Percentiles rank a stretch among this genome's conserved stretches.
Conservation (phyloP, 2,797 vertebrate genomes). For the Serranus cabrilla region DNA sequence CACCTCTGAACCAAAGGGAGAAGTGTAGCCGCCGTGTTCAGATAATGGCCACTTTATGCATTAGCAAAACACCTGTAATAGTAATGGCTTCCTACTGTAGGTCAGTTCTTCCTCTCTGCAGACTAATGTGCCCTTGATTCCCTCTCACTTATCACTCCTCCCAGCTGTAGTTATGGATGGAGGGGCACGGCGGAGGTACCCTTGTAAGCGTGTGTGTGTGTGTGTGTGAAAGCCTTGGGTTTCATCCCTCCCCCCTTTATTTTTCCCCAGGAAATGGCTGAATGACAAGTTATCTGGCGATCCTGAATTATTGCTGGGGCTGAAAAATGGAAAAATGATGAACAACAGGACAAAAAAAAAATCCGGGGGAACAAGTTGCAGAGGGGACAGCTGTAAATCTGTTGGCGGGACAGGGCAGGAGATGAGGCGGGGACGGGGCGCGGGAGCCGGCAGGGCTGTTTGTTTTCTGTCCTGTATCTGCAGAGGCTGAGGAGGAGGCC, state of each 20-base stretch:
- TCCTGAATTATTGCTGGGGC: constrained; percentile 69
- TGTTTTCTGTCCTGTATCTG: constrained; percentile 42
- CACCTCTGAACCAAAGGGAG: constrained; percentile 64
- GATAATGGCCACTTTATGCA: constrained; percentile 75
- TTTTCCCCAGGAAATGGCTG: constrained; percentile 57
- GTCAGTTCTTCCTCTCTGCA: constrained; percentile 28
- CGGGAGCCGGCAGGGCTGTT: constrained; percentile 35
- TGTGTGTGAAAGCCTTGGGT: constrained; percentile 52
- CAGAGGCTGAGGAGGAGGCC: constrained; percentile 46
- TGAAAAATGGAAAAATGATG: constrained; percentile 84
- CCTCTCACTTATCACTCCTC: constrained; percentile 66
- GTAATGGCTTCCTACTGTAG: constrained; percentile 64
- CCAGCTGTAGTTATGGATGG: constrained; percentile 59
- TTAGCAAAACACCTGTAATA: constrained; percentile 74
- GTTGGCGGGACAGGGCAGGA: constrained; percentile 59
- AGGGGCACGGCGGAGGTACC: constrained; percentile 37
- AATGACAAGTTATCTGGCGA: constrained; percentile 68
- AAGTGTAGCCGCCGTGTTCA: constrained; percentile 49
- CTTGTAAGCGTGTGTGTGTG: constrained; percentile 30
- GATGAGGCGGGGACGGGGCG: constrained; percentile 51
- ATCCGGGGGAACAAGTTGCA: constrained; percentile 69
- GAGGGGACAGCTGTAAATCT: constrained; percentile 79
- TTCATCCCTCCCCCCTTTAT: constrained; percentile 50
- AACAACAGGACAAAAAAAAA: constrained; percentile 67
- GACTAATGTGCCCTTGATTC: constrained; percentile 70